These are phyloP conservation scores for Tillus elongatus DNA, from an alignment of 2,888 invertebrate genomes.

Conservation along the genomic window DNA sequence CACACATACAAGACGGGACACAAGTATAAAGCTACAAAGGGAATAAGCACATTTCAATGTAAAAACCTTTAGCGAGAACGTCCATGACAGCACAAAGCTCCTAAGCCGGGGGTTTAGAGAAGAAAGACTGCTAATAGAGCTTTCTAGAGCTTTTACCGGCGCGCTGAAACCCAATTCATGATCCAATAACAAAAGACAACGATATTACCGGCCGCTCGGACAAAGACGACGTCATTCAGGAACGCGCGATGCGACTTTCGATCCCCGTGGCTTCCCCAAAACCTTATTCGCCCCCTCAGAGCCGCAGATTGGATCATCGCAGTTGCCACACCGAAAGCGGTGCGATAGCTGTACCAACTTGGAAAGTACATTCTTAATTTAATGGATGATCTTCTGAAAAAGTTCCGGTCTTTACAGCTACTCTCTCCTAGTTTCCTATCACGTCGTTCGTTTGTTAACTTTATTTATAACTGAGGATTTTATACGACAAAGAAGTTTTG, in stretches of 20 bases:
- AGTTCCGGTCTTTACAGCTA: too few relatives aligned
- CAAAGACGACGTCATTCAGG: too few relatives aligned
- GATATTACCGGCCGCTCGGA: constrained; percentile 45
- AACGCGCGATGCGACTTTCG: too few relatives aligned
- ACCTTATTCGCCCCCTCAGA: constrained; percentile 26
- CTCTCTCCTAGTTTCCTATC: too few relatives aligned
- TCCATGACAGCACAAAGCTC: constrained; percentile 42
- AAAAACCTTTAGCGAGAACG: constrained; percentile 40
- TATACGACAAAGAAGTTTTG: too few relatives aligned
- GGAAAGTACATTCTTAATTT: too few relatives aligned
- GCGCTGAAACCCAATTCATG: constrained; percentile 45
- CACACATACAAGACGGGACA: constrained; percentile 25
- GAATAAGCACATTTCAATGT: constrained; percentile 43
- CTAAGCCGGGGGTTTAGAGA: constrained; percentile 42
- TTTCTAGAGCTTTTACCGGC: constrained; percentile 43
- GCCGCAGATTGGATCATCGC: constrained; percentile 33
- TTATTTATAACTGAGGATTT: too few relatives aligned
- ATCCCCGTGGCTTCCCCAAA: constrained; percentile 28
- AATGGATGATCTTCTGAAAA: too few relatives aligned
- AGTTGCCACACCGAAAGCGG: constrained; percentile 7
- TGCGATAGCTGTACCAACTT: too few relatives aligned
- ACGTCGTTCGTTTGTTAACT: too few relatives aligned
- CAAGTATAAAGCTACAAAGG: constrained; percentile 36
- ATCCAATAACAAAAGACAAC: constrained; percentile 47
- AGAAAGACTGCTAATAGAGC: constrained; percentile 46